A percentile compares a stretch with the other conserved stretches of the same genome.
Conservation (phyloP, 1,140 invertebrate species). For the Drosophila navojoa region DNA sequence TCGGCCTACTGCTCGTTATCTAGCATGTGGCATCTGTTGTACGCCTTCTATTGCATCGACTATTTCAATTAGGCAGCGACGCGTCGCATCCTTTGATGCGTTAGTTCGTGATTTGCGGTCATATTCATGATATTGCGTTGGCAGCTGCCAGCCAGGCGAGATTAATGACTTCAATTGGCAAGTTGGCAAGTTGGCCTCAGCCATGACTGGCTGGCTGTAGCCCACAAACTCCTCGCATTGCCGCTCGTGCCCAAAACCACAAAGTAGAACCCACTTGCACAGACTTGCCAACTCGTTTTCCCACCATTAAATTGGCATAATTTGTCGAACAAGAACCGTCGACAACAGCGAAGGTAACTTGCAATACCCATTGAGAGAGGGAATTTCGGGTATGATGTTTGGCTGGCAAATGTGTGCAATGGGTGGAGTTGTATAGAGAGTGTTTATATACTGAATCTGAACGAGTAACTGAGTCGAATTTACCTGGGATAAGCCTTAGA, state of each 20-base stretch:
- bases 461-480: too few species aligned
- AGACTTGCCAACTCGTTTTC: conserved; percentile 76
- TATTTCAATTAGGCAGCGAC: conserved; percentile 25
- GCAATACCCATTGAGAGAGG: conserved; percentile 44
- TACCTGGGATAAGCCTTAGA: too few species aligned
- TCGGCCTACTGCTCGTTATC: background rate
- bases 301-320: conserved; percentile 79
- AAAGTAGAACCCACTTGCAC: conserved; percentile 46
- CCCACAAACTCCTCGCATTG: conserved; percentile 29
- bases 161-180: conserved; percentile 51
- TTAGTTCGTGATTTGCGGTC: conserved; percentile 13
- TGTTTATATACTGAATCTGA: too few species aligned
- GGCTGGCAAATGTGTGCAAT: too few species aligned
- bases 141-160: conserved; percentile 13
- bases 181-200: conserved; percentile 34
- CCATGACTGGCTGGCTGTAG: background rate
- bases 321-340: conserved; percentile 78
- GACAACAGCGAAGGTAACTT: conserved; percentile 57
- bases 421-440: too few species aligned
- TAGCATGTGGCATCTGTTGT: background rate
- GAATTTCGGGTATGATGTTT: too few species aligned
- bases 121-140: conserved; percentile 29
- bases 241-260: conserved; percentile 33
- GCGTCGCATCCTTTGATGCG: conserved; percentile 48
- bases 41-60: conserved; percentile 5